Evolutionary conservation across 2,888 invertebrate genomes (phyloP).

Genomic region (Caenorhabditis becei): DNA sequence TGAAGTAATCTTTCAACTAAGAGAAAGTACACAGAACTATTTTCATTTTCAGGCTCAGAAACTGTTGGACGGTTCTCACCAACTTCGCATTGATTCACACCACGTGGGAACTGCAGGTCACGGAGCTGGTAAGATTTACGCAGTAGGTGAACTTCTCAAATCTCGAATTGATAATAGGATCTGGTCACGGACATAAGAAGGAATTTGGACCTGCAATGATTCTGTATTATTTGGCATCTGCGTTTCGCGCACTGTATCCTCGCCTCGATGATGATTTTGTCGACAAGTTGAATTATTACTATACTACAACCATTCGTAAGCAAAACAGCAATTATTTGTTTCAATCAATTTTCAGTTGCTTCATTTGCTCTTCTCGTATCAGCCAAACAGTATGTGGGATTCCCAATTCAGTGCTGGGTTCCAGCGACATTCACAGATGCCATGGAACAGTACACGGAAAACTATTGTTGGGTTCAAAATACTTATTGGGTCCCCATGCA

Average conservation of each 20-base stretch:
- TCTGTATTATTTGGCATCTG: slow-evolving; percentile 81
- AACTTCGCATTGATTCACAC: slow-evolving; percentile 80
- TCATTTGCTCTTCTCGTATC: slow-evolving; percentile 81
- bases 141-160: not conserved
- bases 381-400: slow-evolving; percentile 81
- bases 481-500: slow-evolving; percentile 82
- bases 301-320: slow-evolving; percentile 81
- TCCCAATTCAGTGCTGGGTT: slow-evolving; percentile 82
- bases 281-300: slow-evolving; percentile 82
- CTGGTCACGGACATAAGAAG: slow-evolving; percentile 81
- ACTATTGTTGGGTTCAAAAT: slow-evolving; percentile 82
- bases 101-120: slow-evolving; percentile 80
- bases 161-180: slow-evolving; percentile 15
- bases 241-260: slow-evolving; percentile 81
- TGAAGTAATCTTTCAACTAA: no score
- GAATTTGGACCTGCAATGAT: slow-evolving; percentile 82
- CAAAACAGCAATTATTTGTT: not conserved
- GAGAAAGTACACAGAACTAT: no score
- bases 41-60: slow-evolving; percentile 77
- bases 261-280: slow-evolving; percentile 82
- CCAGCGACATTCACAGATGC: slow-evolving; percentile 82
- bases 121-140: slow-evolving; percentile 74
- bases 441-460: slow-evolving; percentile 82
- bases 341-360: slow-evolving; percentile 77
- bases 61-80: slow-evolving; percentile 81